Conservation (phyloP, 2,797 vertebrate species). For the Leuciscus waleckii region DNA sequence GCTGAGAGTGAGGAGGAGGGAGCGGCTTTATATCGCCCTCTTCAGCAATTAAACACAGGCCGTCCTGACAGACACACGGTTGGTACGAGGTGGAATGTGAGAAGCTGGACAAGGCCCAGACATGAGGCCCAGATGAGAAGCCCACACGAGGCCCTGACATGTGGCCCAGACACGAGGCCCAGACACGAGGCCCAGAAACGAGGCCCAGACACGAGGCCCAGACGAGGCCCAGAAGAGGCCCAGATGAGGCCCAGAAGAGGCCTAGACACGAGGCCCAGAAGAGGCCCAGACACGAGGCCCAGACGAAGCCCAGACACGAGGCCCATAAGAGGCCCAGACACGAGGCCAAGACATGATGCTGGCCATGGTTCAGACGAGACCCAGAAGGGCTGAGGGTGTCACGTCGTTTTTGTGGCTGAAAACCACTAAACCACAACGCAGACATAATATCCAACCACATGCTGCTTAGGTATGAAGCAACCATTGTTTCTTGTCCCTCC, state of each 20-base stretch:
- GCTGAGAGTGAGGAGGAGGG: conserved; percentile 23
- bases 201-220: too few species aligned
- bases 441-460: conserved; percentile 3
- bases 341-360: too few species aligned
- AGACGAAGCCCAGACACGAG: too few species aligned
- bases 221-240: too few species aligned
- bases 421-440: conserved; percentile 46
- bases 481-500: not conserved
- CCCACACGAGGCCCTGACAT: not conserved
- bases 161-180: too few species aligned
- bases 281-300: too few species aligned
- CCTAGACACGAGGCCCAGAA: conserved; percentile 28
- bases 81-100: conserved; percentile 70
- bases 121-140: conserved; percentile 57
- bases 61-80: conserved; percentile 59
- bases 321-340: too few species aligned
- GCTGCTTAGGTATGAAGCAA: not conserved
- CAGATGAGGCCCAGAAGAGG: too few species aligned
- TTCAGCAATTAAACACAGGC: conserved; percentile 53
- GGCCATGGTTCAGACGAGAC: too few species aligned
- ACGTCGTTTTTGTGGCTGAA: conserved; percentile 43
- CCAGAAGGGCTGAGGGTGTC: conserved; percentile 45
- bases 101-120: conserved; percentile 69
- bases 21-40: conserved; percentile 48
- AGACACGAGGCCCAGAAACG: too few species aligned